A percentile compares a stretch with the other conserved stretches of the same genome.
Conservation (phyloP, 2,113 vertebrate genomes). For the Lonchura striata region DNA sequence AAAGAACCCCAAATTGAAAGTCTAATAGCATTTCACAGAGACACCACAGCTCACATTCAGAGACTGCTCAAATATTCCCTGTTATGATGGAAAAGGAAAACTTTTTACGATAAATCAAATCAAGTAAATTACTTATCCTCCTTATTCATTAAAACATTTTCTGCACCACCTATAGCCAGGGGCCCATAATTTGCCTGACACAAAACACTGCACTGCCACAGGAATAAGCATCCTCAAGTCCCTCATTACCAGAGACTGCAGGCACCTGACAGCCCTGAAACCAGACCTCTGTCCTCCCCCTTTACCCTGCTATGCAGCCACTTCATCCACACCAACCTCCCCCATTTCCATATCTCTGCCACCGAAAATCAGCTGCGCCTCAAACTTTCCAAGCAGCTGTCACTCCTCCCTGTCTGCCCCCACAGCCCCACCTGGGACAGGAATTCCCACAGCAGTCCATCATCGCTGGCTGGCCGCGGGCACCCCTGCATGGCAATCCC, state of each 20-base stretch:
- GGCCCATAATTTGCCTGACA: not conserved
- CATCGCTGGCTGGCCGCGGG: not conserved
- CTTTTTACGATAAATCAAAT: not conserved
- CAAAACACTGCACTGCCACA: not conserved
- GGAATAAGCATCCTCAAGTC: not conserved
- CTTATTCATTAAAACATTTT: not conserved
- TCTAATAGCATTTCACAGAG: not conserved
- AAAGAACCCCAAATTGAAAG: not conserved
- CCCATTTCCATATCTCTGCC: not conserved
- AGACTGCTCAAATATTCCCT: not conserved
- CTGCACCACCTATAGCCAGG: not conserved
- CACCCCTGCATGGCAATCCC: not conserved
- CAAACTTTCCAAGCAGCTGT: not conserved
- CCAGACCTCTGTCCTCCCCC: not conserved
- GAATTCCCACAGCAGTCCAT: slow-evolving; percentile 15
- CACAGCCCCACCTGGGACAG: slow-evolving; percentile 23
- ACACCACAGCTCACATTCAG: not conserved
- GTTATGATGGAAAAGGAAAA: not conserved
- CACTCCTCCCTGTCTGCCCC: not conserved
- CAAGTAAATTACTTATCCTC: not conserved
- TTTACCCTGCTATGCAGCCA: not conserved
- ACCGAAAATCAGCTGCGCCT: fast-evolving
- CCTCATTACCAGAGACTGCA: not conserved
- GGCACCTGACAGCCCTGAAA: not conserved
- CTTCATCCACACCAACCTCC: not conserved